Conservation (phyloP, 2,113 vertebrate genomes). For the Anthoscopus minutus region DNA sequence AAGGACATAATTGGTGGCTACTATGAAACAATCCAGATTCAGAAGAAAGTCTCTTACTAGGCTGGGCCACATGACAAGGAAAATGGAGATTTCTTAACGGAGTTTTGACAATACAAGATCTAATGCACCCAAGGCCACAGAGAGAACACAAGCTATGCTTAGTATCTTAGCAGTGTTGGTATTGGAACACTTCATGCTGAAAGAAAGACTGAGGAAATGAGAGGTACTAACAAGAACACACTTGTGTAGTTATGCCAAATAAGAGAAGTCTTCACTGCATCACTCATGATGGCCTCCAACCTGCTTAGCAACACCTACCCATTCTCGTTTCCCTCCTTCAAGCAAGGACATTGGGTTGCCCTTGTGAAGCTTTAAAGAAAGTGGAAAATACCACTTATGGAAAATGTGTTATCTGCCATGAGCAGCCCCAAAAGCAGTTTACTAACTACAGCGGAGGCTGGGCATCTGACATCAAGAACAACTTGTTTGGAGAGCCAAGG, state of each 20-base stretch:
- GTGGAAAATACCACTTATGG: background rate
- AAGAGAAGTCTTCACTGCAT: background rate
- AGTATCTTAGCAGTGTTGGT: background rate
- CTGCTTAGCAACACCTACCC: background rate
- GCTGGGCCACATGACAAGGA: background rate
- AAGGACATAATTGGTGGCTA: background rate
- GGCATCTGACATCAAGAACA: background rate
- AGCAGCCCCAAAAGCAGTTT: background rate
- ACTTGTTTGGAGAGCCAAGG: conserved; percentile 13
- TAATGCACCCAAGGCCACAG: background rate
- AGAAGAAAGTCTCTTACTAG: background rate
- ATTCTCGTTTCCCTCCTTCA: background rate
- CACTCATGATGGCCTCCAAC: fast-evolving
- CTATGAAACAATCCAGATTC: background rate
- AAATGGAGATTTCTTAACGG: background rate
- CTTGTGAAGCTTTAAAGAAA: background rate
- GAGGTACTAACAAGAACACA: background rate
- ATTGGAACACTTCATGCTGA: background rate
- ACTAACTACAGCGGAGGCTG: background rate
- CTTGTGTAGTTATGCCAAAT: background rate
- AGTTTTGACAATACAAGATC: background rate
- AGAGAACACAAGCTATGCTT: background rate
- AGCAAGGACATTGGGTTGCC: background rate
- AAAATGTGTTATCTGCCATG: background rate
- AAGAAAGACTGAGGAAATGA: background rate